phyloP scores from a whole-genome alignment of 2,113 vertebrate species.

The Brachypteracias leptosomus region DNA sequence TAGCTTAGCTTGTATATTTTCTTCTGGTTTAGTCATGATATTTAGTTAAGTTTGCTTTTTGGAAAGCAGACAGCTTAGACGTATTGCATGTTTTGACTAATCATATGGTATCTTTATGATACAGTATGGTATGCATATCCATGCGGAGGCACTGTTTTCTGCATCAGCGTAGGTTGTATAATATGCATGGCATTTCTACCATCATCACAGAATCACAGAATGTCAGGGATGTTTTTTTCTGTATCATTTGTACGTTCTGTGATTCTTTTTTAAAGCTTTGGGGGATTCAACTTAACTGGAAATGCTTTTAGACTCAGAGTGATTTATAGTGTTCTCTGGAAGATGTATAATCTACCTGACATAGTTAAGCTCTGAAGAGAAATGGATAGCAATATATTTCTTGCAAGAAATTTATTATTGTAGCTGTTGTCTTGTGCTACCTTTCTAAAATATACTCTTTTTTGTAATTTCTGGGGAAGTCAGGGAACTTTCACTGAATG shows the following conservation, averaged over 20 bases:
- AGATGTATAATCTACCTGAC: constrained; percentile 6
- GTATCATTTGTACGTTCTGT: background rate
- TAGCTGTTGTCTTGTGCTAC: background rate
- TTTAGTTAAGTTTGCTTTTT: background rate
- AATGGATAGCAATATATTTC: background rate
- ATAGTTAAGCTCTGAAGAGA: constrained; percentile 8
- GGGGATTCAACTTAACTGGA: background rate
- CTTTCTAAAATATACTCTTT: background rate
- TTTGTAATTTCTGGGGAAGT: background rate
- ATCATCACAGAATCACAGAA: too few relatives aligned
- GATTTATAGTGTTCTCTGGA: background rate
- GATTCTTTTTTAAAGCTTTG: background rate
- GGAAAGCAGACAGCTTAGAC: rapidly evolving
- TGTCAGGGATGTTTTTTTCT: background rate
- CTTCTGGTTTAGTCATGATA: background rate
- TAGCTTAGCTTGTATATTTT: background rate
- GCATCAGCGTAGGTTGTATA: background rate
- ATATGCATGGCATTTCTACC: too few relatives aligned
- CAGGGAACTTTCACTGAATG: background rate
- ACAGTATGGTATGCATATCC: background rate
- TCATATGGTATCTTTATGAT: background rate
- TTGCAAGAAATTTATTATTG: background rate
- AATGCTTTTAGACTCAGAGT: background rate
- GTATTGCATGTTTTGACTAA: background rate
- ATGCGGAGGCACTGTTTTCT: background rate